Base-by-base conservation (phyloP, 2,888 invertebrate genomes). In the Adelphocoris suturalis region DNA sequence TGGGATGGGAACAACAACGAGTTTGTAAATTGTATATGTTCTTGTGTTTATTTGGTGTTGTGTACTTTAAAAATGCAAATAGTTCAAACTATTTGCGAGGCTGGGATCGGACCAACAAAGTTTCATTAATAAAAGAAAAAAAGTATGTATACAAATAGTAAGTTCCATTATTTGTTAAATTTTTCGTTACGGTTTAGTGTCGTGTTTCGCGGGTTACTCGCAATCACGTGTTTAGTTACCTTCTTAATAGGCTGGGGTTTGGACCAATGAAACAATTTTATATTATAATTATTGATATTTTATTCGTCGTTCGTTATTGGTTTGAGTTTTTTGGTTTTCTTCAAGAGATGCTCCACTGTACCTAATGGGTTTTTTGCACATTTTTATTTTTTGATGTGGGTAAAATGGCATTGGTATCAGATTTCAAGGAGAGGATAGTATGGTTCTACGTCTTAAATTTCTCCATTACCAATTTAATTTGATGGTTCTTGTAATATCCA, bases 31-130 rank as follows among this genome's bases (percentile, higher is more conserved):
- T 48, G 84, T 81, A 68, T 89, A 48, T 61, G 89, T 89, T 81
- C 37, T 81, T 82, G 84, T 84, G 81, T 81, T 89, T 82, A 82
- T 89, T 81, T 89, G 81, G 68, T 75, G 82, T 89, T 89, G 81
- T 89, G 89, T 48, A 68, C 61, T 89, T 82, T 76, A 89, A 84
- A 81, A 84, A 89, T 81, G 89, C 89, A 82, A 84, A 84, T 82
- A 89, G 89, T 57, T 16, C 57, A 19, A 78, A 78, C 88, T 88
- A 80, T 88, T 88, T 55, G 88, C 80, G 47, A 78, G 88, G 88
- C 88, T 88, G 88, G 88, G 88, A 88, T 88, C 46, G 88, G 88
- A 88, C 88, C 88, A 88, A 88, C 88, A 88, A 86, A 88, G 88
- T 88, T 88, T 88, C 88, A 88, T 80, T 48, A 78, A 47, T 46